Evolutionary conservation across 2,888 invertebrate genomes (phyloP), one percentile per base, ranked within the genome.

Genomic region (Galerucella calmariensis): DNA sequence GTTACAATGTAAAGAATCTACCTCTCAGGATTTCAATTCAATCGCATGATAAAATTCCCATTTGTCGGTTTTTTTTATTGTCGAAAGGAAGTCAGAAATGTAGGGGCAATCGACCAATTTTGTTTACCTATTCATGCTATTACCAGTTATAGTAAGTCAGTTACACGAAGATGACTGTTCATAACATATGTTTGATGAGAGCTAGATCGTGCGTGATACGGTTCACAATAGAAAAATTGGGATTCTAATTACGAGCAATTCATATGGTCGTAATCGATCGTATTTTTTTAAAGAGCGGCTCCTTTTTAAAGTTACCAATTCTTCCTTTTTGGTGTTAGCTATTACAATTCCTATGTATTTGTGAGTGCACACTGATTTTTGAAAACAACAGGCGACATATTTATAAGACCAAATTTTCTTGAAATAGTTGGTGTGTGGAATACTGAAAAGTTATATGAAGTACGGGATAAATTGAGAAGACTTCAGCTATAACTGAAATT

Each of bases 121-220:
- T 41, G 35, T 61, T 75, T 62, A 61, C 61, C 24, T 69, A 62
- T 61, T 59, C 69, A 69, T 61, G 69, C 61, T 62, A 51, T 35
- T 53, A 63, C 62, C 41, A 51, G 68, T 68, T 63, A 63, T 11
- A 65, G 63, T 65, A 63, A 61, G n/a, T 16, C 56, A 58, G 68
- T 68, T 44, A 59, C 69, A 69, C 68, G 48, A 69, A 63, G 69
- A 63, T 63, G 69, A 63, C 41, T 69, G 41, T n/a, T 63, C 48
- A 41, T 59, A 69, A 69, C 69, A 69, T 69, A 41, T 69, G 69
- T 69, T 69, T 69, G 69, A 69, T 63, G 69, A 12, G 51, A 58
- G 72, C 14, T 67, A 51, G 72, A 66, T 66, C 66, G 66, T 72
- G 72, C 72, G 72, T 72, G 66, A 66, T 72, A 66, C n/a, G 24